These are phyloP conservation scores for Colaptes auratus DNA, from an alignment of 2,113 vertebrate genomes.

Conservation along the genomic window DNA sequence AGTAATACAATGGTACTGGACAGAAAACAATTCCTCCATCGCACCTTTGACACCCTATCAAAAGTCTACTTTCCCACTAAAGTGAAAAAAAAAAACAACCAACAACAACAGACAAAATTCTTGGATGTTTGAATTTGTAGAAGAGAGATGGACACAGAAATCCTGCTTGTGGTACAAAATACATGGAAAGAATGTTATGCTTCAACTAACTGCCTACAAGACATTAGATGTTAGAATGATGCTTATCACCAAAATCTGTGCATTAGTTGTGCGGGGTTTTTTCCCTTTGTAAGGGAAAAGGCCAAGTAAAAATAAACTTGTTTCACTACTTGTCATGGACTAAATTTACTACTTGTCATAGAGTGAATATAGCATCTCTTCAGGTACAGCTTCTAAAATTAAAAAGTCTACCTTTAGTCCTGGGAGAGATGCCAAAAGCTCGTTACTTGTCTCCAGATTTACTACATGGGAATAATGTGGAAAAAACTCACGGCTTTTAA, in stretches of 20 bases:
- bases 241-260: not conserved
- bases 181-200: not conserved
- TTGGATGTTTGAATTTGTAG: not conserved
- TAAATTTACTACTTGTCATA: slow-evolving; percentile 17
- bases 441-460: slow-evolving; percentile 67
- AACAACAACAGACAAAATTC: not conserved
- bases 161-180: not conserved
- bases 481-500: slow-evolving; percentile 67
- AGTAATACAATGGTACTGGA: not conserved
- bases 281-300: slow-evolving; percentile 33
- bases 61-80: not conserved
- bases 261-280: not conserved
- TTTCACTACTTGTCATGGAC: slow-evolving; percentile 32
- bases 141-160: not conserved
- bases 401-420: slow-evolving; percentile 63
- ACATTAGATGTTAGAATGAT: not conserved
- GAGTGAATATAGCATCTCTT: slow-evolving; percentile 55
- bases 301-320: slow-evolving; percentile 11
- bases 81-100: not conserved
- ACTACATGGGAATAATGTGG: slow-evolving; percentile 70
- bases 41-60: not conserved
- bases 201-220: not conserved
- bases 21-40: not conserved
- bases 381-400: slow-evolving; percentile 68
- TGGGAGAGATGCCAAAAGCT: slow-evolving; percentile 63